phyloP scores from a whole-genome alignment of 2,113 vertebrate genomes.

The Aramus guarauna region DNA sequence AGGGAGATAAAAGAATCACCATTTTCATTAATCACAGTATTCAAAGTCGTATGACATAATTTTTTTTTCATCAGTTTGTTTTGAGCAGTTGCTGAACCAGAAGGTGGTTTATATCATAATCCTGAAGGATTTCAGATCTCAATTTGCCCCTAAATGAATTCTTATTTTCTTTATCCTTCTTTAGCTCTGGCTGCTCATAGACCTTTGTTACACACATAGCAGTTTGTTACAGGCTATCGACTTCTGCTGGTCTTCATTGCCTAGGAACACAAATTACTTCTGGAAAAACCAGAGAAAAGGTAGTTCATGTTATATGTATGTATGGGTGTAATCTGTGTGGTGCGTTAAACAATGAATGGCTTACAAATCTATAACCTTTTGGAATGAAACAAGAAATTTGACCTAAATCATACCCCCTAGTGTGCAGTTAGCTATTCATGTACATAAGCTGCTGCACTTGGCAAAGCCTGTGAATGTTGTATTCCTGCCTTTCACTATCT shows the following conservation, averaged over 20 bases:
- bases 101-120: not conserved
- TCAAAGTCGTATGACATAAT: not conserved
- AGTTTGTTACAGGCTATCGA: slow-evolving; percentile 29
- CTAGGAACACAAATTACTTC: not conserved
- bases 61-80: not conserved
- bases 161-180: not conserved
- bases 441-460: slow-evolving; percentile 38
- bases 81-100: slow-evolving; percentile 8
- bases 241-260: slow-evolving; percentile 17
- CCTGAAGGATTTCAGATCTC: not conserved
- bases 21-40: not conserved
- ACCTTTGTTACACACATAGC: not conserved
- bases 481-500: slow-evolving; percentile 63
- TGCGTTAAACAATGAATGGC: not conserved
- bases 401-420: slow-evolving; percentile 56
- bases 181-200: not conserved
- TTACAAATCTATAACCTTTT: slow-evolving; percentile 55
- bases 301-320: not conserved
- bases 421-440: slow-evolving; percentile 55
- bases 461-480: not conserved
- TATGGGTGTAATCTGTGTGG: not conserved
- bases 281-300: slow-evolving; percentile 13
- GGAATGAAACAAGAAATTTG: slow-evolving; percentile 55
- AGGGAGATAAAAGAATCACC: not conserved
- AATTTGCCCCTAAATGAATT: not conserved